These are phyloP conservation scores for Oxyscelio sp. DNA, from an alignment of 2,888 invertebrate species.

Conservation along the genomic window DNA sequence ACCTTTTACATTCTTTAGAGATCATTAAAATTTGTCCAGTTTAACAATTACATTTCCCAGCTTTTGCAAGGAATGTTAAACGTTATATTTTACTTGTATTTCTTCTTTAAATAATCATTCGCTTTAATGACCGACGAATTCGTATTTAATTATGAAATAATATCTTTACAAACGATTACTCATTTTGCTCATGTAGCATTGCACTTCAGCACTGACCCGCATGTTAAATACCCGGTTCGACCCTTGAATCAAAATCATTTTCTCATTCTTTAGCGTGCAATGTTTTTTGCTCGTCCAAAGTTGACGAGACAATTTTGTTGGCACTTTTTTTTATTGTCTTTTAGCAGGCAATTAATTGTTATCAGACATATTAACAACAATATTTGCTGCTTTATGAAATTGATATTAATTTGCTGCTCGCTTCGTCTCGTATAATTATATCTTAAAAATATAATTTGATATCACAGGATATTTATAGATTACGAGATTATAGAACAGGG, in stretches of 20 bases:
- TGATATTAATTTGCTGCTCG: too few relatives aligned
- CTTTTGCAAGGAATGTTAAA: too few relatives aligned
- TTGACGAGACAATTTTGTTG: background rate
- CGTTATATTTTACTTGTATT: too few relatives aligned
- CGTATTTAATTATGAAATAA: constrained; percentile 7
- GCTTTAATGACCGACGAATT: background rate
- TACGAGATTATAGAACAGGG: background rate
- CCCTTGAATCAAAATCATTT: constrained; percentile 31
- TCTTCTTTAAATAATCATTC: constrained; percentile 90
- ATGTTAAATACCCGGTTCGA: constrained; percentile 47
- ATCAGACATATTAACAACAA: too few relatives aligned
- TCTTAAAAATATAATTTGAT: background rate
- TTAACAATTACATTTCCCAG: too few relatives aligned
- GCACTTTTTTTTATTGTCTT: too few relatives aligned
- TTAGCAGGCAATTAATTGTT: too few relatives aligned
- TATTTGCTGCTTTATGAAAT: too few relatives aligned
- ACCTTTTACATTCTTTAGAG: too few relatives aligned
- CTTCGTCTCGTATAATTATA: background rate
- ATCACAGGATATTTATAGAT: background rate
- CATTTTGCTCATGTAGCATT: constrained; percentile 23
- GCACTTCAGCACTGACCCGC: constrained; percentile 41
- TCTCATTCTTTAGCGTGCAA: constrained; percentile 18
- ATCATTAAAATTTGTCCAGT: too few relatives aligned
- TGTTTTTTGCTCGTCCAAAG: background rate
- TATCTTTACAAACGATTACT: constrained; percentile 15